Evolutionary conservation across 2,797 vertebrate genomes (phyloP), one percentile per base, ranked within the genome.

Genomic region (Lagocephalus sceleratus): DNA sequence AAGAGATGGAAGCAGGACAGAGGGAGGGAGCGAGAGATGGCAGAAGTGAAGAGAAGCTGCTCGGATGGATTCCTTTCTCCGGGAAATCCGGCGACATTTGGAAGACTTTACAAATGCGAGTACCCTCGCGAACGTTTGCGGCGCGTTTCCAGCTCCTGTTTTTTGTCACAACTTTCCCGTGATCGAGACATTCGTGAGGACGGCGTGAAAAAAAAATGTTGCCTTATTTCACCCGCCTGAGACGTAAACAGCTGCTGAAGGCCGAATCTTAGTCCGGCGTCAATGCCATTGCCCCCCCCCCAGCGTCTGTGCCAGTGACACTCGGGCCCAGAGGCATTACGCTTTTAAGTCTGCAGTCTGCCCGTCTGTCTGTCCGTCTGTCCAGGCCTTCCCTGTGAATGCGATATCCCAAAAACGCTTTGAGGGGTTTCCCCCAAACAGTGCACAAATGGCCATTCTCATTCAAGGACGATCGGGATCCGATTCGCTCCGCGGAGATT

Each of bases 1-100:
- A 75, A 71, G 51, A 66, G 73, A 60, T 86, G 71, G 68, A 86
- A 85, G 83, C 55, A 42, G 42, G 57, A 51, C 47, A 40, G 40
- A 49, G 23, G 42, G 45, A 54, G 42, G 7, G 44, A 25, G 54
- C 40, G 11, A 39, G 48, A 16, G 26, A 2, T 42, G 71, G 63
- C 75, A 78, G 81, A 64, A 79, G 77, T n/a, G 26, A 44, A 73
- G 67, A 63, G 42, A 53, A 64, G 52, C 63, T 11, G 50, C 67
- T 72, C 60, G 51, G n/a, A 63, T 66, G 52, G 68, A 80, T 60
- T 67, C 12, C 29, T 49, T 41, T 68, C 56, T 66, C 53, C 57
- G 40, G 44, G 65, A 77, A 58, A 49, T 44, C 43, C 47, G 68
- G 51, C 57, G 70, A 63, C 74, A 79, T 71, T 72, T 77, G 79